Evolutionary conservation across 2,888 invertebrate genomes (phyloP).

Genomic region (Nymphalis c-album): DNA sequence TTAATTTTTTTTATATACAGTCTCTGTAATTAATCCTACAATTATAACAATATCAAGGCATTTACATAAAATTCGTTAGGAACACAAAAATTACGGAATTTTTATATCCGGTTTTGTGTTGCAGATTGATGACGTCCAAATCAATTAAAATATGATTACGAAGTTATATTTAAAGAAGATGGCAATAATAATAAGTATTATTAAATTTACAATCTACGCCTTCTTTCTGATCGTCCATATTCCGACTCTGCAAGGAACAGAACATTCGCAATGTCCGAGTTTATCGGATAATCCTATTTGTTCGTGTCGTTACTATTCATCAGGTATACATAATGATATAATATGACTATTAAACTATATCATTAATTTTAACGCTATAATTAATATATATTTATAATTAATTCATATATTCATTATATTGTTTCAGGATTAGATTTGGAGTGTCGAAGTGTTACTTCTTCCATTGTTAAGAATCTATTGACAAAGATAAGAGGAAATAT

Average conservation of each 20-base stretch:
- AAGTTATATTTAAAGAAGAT: slow-evolving; percentile 63
- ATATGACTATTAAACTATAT: background rate
- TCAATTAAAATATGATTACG: too few relatives aligned
- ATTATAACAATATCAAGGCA: too few relatives aligned
- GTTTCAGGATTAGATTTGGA: slow-evolving; percentile 89
- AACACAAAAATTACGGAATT: too few relatives aligned
- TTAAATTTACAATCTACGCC: slow-evolving; percentile 79
- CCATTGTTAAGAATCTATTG: slow-evolving; percentile 87
- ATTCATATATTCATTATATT: background rate
- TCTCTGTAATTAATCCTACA: too few relatives aligned
- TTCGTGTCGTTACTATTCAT: too few relatives aligned
- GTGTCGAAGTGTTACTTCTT: slow-evolving; percentile 91
- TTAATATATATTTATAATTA: background rate
- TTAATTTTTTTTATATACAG: too few relatives aligned
- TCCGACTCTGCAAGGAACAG: slow-evolving; percentile 80
- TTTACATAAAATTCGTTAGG: too few relatives aligned
- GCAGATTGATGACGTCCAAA: slow-evolving; percentile 36
- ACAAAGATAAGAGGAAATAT: slow-evolving; percentile 85
- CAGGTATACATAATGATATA: slow-evolving; percentile 69
- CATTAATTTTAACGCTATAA: background rate
- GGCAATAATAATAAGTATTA: slow-evolving; percentile 66
- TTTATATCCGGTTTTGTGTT: slow-evolving; percentile 22
- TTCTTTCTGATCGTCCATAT: slow-evolving; percentile 75
- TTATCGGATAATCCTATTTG: slow-evolving; percentile 90
- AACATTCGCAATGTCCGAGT: slow-evolving; percentile 85